Base-by-base conservation (phyloP, 1,140 invertebrate genomes). In the Macrosteles quadrilineatus region DNA sequence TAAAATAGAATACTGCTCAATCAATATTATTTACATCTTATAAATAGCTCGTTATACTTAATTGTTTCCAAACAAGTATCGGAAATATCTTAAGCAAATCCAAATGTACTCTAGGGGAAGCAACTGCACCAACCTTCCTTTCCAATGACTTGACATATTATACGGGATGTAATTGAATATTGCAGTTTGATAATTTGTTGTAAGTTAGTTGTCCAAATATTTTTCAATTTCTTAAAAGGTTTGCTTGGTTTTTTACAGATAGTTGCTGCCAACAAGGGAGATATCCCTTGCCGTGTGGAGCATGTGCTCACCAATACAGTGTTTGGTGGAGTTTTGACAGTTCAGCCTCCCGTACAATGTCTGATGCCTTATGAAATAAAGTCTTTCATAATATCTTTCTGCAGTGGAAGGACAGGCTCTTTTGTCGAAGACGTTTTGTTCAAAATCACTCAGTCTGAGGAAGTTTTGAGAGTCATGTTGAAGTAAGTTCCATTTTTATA, bases 361-460 rank as follows among this genome's bases (percentile, higher is more conserved):
- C n/a, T 59, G 23, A 12, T 27, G 55, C 55, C 55, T 9, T 59
- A 27, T 30, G 55, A 59, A 27, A 30, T 59, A 25, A 59, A 59
- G 25, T 59, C 55, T 11, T 59, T 59, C 25, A 59, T 59, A 3
- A 59, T 59, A 11, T 59, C 55, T 6, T 59, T 59, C 25, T 59
- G 14, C 21, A 59, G 55, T 30, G 27, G 55, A 21, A 14, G 55
- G 4, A 59, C 55, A 27, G 55, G 55, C 21, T 27, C 21, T 1
- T 59, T 59, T 30, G 25, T 59, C 4, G 55, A 59, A 30, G 55
- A 59, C 27, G 6, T 59, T 9, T 27, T 27, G n/a, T 59, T 59
- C 25, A 59, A 29, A 59, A 30, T 59, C 25, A 27, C 21, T 11
- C 55, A 59, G 55, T 59, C 55, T 11, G 25, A 23, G 25, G 55